Percentiles rank a stretch among this genome's conserved stretches.
These are phyloP conservation scores for Syndactyla subalaris DNA, from an alignment of 2,797 vertebrate genomes.

Conservation along the genomic window DNA sequence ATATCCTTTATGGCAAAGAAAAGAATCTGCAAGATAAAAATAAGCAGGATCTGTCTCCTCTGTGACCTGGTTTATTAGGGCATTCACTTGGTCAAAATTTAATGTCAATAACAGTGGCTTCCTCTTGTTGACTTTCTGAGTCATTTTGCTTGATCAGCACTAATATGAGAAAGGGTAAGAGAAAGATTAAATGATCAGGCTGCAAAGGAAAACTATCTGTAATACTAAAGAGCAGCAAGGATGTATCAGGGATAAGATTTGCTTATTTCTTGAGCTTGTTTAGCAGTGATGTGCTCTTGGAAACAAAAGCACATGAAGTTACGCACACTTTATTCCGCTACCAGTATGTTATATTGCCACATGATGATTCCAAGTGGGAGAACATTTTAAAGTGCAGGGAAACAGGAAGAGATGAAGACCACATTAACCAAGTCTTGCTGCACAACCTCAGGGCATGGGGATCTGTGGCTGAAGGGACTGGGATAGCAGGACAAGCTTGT, in stretches of 20 bases:
- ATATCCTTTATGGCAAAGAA: neutral
- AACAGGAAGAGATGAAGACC: neutral
- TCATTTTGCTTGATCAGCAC: constrained; percentile 19
- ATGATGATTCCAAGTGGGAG: neutral
- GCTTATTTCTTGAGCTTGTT: neutral
- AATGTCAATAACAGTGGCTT: constrained; percentile 53
- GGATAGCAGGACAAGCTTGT: neutral
- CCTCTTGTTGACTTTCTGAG: constrained; percentile 25
- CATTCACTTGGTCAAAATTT: constrained; percentile 34
- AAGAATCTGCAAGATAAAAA: constrained; percentile 1
- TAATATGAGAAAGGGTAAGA: neutral
- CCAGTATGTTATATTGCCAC: accelerated
- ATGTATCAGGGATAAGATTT: neutral
- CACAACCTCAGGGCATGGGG: accelerated
- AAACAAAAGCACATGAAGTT: neutral
- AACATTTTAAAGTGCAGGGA: neutral
- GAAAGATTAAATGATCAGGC: neutral
- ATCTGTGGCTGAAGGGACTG: neutral
- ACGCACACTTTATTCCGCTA: neutral
- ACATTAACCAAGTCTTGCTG: neutral
- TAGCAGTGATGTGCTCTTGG: neutral
- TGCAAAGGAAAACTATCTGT: neutral
- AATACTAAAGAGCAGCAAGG: neutral
- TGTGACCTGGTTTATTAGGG: constrained; percentile 58
- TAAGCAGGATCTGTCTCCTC: neutral